Evolutionary conservation across 2,888 invertebrate species (phyloP).

Genomic region (Pocota personata): DNA sequence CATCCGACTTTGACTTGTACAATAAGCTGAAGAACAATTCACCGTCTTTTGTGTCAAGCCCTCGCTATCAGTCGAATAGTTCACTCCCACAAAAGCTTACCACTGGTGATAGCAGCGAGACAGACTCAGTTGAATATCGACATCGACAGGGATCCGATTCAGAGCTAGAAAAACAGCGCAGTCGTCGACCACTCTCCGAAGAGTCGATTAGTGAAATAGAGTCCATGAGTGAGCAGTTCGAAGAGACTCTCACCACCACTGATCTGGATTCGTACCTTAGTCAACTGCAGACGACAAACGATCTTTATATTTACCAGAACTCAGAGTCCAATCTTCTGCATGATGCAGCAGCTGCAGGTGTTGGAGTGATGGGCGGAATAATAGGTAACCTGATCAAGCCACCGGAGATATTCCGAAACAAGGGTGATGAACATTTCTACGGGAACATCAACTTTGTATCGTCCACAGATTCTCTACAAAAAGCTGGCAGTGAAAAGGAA

Average conservation of each 20-base stretch:
- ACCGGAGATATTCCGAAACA: conserved; percentile 81
- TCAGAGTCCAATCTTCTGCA: conserved; percentile 75
- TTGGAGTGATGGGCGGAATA: conserved; percentile 75
- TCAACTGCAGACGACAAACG: conserved; percentile 85
- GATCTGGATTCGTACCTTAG: conserved; percentile 88
- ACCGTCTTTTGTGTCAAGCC: conserved; percentile 78
- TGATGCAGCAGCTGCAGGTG: conserved; percentile 75
- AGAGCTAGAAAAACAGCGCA: conserved; percentile 85
- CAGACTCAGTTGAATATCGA: conserved; percentile 84
- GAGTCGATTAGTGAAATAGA: conserved; percentile 88
- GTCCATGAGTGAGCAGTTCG: conserved; percentile 84
- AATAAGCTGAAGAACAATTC: conserved; percentile 81
- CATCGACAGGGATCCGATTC: conserved; percentile 83
- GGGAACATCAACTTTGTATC: conserved; percentile 82
- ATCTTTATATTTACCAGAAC: conserved; percentile 81
- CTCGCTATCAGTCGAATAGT: conserved; percentile 80
- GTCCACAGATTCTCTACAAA: conserved; percentile 81
- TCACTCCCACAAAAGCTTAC: conserved; percentile 78
- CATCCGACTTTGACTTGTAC: conserved; percentile 82
- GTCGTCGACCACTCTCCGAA: conserved; percentile 89
- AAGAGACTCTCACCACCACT: conserved; percentile 84
- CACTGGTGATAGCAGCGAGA: conserved; percentile 80
- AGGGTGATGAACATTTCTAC: conserved; percentile 81
- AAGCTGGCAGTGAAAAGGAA: conserved; percentile 71
- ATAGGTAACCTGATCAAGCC: conserved; percentile 81